Evolutionary conservation across 1,140 invertebrate species (phyloP), one percentile per base, ranked within the genome.

Genomic region (Nilaparvata lugens): DNA sequence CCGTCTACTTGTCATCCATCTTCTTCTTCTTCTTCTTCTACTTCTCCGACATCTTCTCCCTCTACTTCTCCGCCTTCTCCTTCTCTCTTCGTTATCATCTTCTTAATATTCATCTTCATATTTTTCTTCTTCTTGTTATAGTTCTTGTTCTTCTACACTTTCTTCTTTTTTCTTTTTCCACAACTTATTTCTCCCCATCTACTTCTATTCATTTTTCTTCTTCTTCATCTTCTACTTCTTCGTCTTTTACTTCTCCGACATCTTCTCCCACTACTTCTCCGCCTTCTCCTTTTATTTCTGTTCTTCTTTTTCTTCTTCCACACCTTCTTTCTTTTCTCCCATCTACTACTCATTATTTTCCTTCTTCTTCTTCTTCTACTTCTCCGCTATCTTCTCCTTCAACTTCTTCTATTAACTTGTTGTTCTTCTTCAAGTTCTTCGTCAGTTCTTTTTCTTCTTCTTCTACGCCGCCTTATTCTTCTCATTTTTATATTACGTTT

Each of bases 311-410:
- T 24, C 23, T 19, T 51, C 57, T 4, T 31, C 31, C 21, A 7
- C 23, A n/a, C 25, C 25, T 24, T 25, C 21, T 23, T 52, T 28
- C 24, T n/a, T 19, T 18, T 28, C 48, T 11, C 19, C 19, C 48
- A 3, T 43, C 52, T 48, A 5, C 21, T 51, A 21, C 35, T 21
- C 18, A 43, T 52, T 43, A 28, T 48, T 25, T 21, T 52, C 48
- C 35, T 35, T 25, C 43, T 48, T 21, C 23, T 24, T 58, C 57
- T 52, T 19, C 28, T 21, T 51, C 42, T 58, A 42, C 25, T 31
- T 6, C 42, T 25, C 42, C 28, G 16, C 28, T 31, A 24, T 24
- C 31, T 31, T 28, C 45, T 52, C 23, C 11, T 19, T 52, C 57
- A 51, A 42, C 18, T 21, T 23, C 19, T 52, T n/a, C n/a, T n/a